These are phyloP conservation scores for Melanotaenia trifasciata DNA, from an alignment of 2,797 vertebrate genomes.

Conservation along the genomic window DNA sequence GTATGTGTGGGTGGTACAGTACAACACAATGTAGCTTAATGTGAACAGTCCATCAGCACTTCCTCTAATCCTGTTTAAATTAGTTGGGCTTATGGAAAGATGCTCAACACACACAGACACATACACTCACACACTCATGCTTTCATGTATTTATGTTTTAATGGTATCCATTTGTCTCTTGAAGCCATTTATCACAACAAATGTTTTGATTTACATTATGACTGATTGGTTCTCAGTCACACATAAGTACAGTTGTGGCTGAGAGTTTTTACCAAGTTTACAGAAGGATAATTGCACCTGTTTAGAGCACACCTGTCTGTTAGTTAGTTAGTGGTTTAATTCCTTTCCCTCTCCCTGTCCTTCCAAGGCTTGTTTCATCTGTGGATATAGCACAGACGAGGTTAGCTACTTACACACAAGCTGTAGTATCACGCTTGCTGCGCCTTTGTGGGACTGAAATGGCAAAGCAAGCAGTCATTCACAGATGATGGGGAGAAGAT, in stretches of 20 bases:
- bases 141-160: neutral
- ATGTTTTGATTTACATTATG: neutral
- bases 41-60: constrained; percentile 58
- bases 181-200: neutral
- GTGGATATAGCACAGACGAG: constrained; percentile 42
- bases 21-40: constrained; percentile 56
- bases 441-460: constrained; percentile 54
- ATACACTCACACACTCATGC: constrained; percentile 3
- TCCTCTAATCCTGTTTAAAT: constrained; percentile 71
- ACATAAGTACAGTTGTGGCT: neutral
- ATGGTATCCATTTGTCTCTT: neutral
- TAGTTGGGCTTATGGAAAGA: constrained; percentile 44
- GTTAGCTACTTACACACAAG: constrained; percentile 41
- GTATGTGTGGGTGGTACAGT: constrained; percentile 54
- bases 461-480: constrained; percentile 56
- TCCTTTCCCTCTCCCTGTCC: constrained; percentile 52
- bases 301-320: constrained; percentile 57
- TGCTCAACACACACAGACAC: constrained; percentile 9
- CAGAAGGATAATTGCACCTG: constrained; percentile 65
- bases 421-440: constrained; percentile 38
- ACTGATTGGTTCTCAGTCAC: neutral
- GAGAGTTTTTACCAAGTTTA: constrained; percentile 33
- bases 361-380: constrained; percentile 47
- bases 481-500: constrained; percentile 55
- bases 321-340: constrained; percentile 55